phyloP scores from a whole-genome alignment of 2,888 invertebrate genomes.

The Thereva unica region DNA sequence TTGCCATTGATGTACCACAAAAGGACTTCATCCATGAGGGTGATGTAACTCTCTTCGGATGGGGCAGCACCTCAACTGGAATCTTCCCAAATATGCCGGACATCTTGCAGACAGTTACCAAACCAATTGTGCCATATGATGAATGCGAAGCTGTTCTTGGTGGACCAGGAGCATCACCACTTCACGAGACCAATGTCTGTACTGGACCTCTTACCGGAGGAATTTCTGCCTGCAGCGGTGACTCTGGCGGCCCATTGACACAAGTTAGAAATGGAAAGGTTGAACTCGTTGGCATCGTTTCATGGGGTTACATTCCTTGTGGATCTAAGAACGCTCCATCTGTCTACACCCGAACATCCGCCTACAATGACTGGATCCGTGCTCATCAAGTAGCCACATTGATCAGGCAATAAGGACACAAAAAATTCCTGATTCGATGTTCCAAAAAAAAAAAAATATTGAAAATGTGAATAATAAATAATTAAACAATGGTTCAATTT shows the following conservation, averaged over 20 bases:
- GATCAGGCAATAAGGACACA: too few species aligned
- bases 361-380: conserved; percentile 56
- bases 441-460: too few species aligned
- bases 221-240: conserved; percentile 58
- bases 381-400: conserved; percentile 36
- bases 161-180: conserved; percentile 43
- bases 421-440: too few species aligned
- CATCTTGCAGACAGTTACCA: conserved; percentile 50
- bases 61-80: conserved; percentile 52
- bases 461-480: too few species aligned
- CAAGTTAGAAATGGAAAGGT: conserved; percentile 31
- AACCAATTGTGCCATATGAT: conserved; percentile 48
- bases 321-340: conserved; percentile 56
- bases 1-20: conserved; percentile 55
- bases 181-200: conserved; percentile 57
- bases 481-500: too few species aligned
- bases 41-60: conserved; percentile 55
- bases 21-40: conserved; percentile 48
- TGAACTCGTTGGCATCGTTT: conserved; percentile 59
- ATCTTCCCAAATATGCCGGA: conserved; percentile 46
- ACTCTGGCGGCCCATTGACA: conserved; percentile 55
- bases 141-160: conserved; percentile 44
- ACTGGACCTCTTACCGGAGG: conserved; percentile 57
- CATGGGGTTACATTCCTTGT: conserved; percentile 61
- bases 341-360: conserved; percentile 58